Evolutionary conservation across 2,113 vertebrate genomes (phyloP), one percentile per base, ranked within the genome.

Genomic region (Hoplias malabaricus): DNA sequence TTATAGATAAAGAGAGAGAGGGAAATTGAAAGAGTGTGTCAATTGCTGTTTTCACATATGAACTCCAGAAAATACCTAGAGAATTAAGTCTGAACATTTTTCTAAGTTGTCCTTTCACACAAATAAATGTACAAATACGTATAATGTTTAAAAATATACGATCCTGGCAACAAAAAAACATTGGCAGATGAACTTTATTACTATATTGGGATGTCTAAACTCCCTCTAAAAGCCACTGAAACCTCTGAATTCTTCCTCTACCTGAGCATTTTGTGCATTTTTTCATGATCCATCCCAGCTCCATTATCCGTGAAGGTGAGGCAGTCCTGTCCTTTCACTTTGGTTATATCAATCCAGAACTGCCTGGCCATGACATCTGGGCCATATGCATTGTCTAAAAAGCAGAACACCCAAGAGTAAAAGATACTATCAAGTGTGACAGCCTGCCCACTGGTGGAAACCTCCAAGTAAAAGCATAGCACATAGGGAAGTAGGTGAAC

Each of bases 231-330:
- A n/a, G n/a, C n/a, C n/a, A n/a, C n/a, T n/a, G n/a, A n/a, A n/a
- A n/a, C n/a, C n/a, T n/a, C 23, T 16, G 5, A 42, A 43, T n/a
- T 29, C 33, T 2, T 65, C 21, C 34, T 85, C 38, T 82, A 99
- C 98, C 98, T 99, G 66, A 99, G 92, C 97, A 99, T 98, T 89
- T 95, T 98, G 82, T 95, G 94, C 87, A 99, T 93, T 6, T 92
- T 94, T 42, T 95, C 91, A 0, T 90, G 68, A 73, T 90, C 91
- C 92, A 99, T 93, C 1, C 98, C 98, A 2, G 94, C 94, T 48
- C 98, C 98, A 62, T 98, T 96, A 57, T 99, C 98, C 68, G 94
- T 96, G 80, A 99, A 98, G 0, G 65, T 96, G 83, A 99, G 91
- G 82, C 97, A 97, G 36, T 93, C 87, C 0, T 83, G 42, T 40